phyloP scores from a whole-genome alignment of 2,113 vertebrate genomes.

The Pomatostomus ruficeps region DNA sequence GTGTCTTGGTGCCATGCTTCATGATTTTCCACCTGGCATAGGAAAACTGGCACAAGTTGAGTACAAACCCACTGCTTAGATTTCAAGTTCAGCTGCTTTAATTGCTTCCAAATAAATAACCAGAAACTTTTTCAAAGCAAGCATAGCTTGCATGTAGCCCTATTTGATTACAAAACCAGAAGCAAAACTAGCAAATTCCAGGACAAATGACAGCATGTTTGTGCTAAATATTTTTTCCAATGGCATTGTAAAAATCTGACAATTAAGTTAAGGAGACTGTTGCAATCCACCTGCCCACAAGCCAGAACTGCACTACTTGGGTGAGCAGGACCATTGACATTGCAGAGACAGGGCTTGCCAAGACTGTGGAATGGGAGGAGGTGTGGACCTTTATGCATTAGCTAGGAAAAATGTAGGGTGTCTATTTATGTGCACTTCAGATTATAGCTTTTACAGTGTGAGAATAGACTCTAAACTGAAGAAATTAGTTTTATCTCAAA shows the following conservation, averaged over 20 bases:
- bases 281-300: neutral
- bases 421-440: neutral
- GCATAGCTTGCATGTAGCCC: neutral
- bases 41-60: constrained; percentile 44
- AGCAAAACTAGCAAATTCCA: neutral
- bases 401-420: neutral
- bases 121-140: constrained; percentile 2
- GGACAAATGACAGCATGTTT: neutral
- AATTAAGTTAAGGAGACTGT: neutral
- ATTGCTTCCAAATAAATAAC: constrained; percentile 31
- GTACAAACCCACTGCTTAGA: neutral
- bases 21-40: constrained; percentile 24
- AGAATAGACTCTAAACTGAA: neutral
- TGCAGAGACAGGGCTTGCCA: neutral
- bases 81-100: neutral
- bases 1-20: constrained; percentile 3
- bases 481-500: neutral
- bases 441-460: neutral
- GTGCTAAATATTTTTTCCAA: neutral
- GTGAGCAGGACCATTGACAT: neutral
- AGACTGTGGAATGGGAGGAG: neutral
- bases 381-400: neutral
- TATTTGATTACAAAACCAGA: constrained; percentile 2
- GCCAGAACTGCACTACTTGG: neutral
- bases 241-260: neutral